Evolutionary conservation across 2,888 invertebrate genomes (phyloP), one percentile per base, ranked within the genome.

Genomic region (Elaeidobius kamerunicus): DNA sequence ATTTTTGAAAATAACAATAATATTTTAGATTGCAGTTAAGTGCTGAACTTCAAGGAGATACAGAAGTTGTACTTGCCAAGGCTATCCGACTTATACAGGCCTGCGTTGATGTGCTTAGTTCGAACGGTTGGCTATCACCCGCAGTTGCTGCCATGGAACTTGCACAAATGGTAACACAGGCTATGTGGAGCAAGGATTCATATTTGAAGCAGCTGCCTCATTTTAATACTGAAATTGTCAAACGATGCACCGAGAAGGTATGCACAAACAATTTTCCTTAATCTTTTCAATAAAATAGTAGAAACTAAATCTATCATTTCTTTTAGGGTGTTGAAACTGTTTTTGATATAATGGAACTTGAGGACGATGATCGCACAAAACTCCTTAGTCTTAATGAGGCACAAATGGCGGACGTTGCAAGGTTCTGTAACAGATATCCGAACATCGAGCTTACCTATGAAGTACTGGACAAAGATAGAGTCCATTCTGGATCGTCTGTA

Each of bases 91-190:
- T 92, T 44, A 91, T 92, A 69, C 91, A 91, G 69, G 99, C 99
- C 0, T 99, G 98, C 73, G 98, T 99, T 20, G 83, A 95, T 73
- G 94, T 95, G 7, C 74, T 95, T 28, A 90, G 88, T 69, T 93
- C 93, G 36, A 97, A 96, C 65, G 98, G 99, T 23, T 99, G 99
- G 99, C 78, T 99, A 42, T 86, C 93, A 0, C 98, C 99, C 0
- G 99, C 98, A 2, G 91, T 99, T 32, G 95, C 97, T 14, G 97
- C 98, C 65, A 99, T 99, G 99, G 99, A 99, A 75, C 78, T 99
- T 66, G 95, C 98, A 0, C 99, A 99, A 76, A 99, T 99, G 98
- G 91, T 94, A 2, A 99, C 99, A 0, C 99, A 99, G 75, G 98
- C 98, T 7, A 96, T 99, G 96, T 99, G 98, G 96, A 93, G 91